Evolutionary conservation across 2,888 invertebrate species (phyloP).

Genomic region (Lepidochrysops patricia): DNA sequence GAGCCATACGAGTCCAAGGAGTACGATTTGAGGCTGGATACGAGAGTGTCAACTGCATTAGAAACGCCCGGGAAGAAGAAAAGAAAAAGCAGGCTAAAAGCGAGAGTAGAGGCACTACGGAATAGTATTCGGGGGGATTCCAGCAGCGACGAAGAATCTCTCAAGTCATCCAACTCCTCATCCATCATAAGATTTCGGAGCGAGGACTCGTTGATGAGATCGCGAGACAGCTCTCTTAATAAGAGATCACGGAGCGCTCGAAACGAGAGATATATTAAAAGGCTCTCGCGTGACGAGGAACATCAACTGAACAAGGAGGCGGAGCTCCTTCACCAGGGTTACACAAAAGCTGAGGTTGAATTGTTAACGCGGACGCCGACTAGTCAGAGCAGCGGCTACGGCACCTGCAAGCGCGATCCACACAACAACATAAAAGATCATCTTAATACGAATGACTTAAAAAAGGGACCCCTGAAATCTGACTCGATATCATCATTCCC

Average conservation of each 20-base stretch:
- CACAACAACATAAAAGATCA: constrained; percentile 62
- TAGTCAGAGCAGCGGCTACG: constrained; percentile 66
- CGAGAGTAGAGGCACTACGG: constrained; percentile 78
- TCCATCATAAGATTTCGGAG: constrained; percentile 80
- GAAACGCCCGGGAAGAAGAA: constrained; percentile 71
- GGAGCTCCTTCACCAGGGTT: constrained; percentile 64
- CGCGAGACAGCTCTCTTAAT: constrained; percentile 74
- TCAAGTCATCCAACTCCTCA: constrained; percentile 77
- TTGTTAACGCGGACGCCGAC: constrained; percentile 70
- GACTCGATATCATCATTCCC: constrained; percentile 71
- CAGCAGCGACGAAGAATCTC: constrained; percentile 83
- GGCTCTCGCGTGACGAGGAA: constrained; percentile 82
- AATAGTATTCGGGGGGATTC: constrained; percentile 76
- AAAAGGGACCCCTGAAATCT: constrained; percentile 55
- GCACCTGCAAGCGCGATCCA: constrained; percentile 63
- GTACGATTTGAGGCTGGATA: constrained; percentile 53
- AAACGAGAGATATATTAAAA: constrained; percentile 86
- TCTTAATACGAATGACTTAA: constrained; percentile 42
- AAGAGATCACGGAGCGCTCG: constrained; percentile 82
- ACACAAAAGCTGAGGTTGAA: constrained; percentile 70
- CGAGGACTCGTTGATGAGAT: constrained; percentile 79
- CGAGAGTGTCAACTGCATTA: constrained; percentile 56
- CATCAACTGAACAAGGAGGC: constrained; percentile 71
- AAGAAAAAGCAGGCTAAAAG: constrained; percentile 77
- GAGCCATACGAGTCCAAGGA: constrained; percentile 55